Base-by-base conservation (phyloP, 2,888 invertebrate species). In the Eupithecia tripunctaria region DNA sequence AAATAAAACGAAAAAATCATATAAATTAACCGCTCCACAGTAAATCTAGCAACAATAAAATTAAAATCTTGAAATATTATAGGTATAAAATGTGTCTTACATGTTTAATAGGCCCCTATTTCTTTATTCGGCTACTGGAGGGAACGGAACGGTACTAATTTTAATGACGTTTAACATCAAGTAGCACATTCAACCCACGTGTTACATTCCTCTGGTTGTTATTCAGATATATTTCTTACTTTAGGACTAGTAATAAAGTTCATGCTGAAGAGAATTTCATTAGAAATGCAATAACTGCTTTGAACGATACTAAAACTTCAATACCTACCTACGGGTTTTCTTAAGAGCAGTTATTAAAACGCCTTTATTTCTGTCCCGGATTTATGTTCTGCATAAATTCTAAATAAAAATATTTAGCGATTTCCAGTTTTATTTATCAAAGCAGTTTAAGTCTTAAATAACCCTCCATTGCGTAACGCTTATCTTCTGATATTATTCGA, bases 71-170 rank as follows among this genome's bases (percentile, higher is more conserved):
- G 84, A 91, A 85, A 86, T 91, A 91, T 86, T 86, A 83, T 82
- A 79, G 79, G 76, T 84, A 89, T 91, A 91, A 80, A 91, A 91
- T 84, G 84, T 90, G 89, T 89, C 88, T 87, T 84, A 84, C 81
- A 81, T 82, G 79, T 87, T 89, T 88, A 88, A 91, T 89, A 85
- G 88, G 84, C 83, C 79, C 80, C 82, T 89, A 86, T 88, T 88
- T 90, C 85, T 88, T 87, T 83, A 86, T 88, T 85, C 83, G 82
- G 91, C 93, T 92, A 86, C 92, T 90, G 92, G 88, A 89, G 78
- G 51, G 43, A n/a, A 25, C 3, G 56, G 78, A 78, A 78, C 78
- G 80, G 81, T 82, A 83, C 83, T 80, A 82, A 83, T 88, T 88
- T 86, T 86, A 87, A 82, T 86, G 84, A 81, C 74, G 80, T 80